A percentile compares a stretch with the other conserved stretches of the same genome.
Conservation (phyloP, 2,113 vertebrate genomes). For the Acrocephalus kingi region DNA sequence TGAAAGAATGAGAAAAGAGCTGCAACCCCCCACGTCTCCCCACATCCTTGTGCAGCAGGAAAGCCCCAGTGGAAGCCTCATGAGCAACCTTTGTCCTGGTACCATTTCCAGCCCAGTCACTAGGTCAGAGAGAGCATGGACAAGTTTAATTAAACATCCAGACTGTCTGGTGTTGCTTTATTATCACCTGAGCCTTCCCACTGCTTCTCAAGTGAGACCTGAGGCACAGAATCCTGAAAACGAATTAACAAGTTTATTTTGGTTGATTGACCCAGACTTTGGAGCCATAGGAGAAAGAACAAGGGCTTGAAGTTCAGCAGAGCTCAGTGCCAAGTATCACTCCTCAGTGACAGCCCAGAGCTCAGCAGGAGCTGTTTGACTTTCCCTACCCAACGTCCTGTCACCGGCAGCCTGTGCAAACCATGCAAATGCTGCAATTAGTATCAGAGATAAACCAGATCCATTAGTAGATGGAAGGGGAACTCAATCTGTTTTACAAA, state of each 20-base stretch:
- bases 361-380: constrained; percentile 40
- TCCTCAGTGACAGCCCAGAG: constrained; percentile 6
- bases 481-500: constrained; percentile 71
- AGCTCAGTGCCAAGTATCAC: neutral
- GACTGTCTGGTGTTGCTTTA: constrained; percentile 42
- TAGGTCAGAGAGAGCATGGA: neutral
- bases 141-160: constrained; percentile 46
- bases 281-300: neutral
- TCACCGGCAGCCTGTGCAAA: constrained; percentile 39
- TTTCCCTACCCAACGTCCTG: constrained; percentile 30
- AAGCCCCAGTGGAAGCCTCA: neutral
- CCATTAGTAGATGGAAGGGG: constrained; percentile 57
- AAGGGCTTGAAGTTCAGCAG: neutral
- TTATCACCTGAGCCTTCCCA: constrained; percentile 50
- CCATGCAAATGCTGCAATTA: constrained; percentile 62
- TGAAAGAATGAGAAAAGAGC: neutral
- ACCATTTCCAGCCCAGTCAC: constrained; percentile 40
- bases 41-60: neutral
- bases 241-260: constrained; percentile 31
- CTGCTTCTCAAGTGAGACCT: constrained; percentile 27
- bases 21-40: neutral
- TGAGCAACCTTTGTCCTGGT: constrained; percentile 23
- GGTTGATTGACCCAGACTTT: constrained; percentile 53
- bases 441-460: constrained; percentile 67
- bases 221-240: constrained; percentile 9